A percentile compares a stretch with the other conserved stretches of the same genome.
phyloP scores from a whole-genome alignment of 2,888 invertebrate genomes.

The Polylopha cassiicola region DNA sequence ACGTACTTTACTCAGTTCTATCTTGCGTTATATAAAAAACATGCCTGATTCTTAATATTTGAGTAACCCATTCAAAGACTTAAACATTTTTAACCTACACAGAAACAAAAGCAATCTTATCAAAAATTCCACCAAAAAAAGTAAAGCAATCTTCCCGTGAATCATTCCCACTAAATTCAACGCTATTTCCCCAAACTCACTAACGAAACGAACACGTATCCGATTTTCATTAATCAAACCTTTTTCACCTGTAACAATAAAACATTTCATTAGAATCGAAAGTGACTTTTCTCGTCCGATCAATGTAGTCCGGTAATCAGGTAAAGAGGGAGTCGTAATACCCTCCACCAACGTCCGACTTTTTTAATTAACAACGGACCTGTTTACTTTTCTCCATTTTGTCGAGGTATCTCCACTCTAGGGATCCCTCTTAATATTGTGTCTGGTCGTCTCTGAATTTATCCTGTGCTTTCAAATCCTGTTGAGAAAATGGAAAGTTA shows the following conservation, averaged over 20 bases:
- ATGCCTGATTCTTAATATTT: no score
- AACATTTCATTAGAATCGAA: conserved; percentile 20
- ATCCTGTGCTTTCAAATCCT: conserved; percentile 4
- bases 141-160: no score
- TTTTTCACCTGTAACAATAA: conserved; percentile 20
- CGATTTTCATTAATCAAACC: conserved; percentile 14
- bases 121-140: no score
- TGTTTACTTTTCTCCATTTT: conserved; percentile 22
- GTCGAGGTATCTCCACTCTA: conserved; percentile 15
- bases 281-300: conserved; percentile 17
- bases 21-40: no score
- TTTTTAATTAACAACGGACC: conserved; percentile 40
- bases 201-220: conserved; percentile 1
- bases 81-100: no score
- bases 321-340: conserved; percentile 32
- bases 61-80: no score
- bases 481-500: conserved; percentile 10
- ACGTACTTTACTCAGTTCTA: no score
- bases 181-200: not conserved
- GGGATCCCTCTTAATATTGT: conserved; percentile 21
- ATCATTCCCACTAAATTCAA: no score
- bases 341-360: conserved; percentile 34
- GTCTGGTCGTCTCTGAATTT: conserved; percentile 10
- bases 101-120: no score
- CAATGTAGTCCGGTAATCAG: conserved; percentile 32